Evolutionary conservation across 2,888 invertebrate species (phyloP), one percentile per base, ranked within the genome.

Genomic region (Himalopsyche anomala): DNA sequence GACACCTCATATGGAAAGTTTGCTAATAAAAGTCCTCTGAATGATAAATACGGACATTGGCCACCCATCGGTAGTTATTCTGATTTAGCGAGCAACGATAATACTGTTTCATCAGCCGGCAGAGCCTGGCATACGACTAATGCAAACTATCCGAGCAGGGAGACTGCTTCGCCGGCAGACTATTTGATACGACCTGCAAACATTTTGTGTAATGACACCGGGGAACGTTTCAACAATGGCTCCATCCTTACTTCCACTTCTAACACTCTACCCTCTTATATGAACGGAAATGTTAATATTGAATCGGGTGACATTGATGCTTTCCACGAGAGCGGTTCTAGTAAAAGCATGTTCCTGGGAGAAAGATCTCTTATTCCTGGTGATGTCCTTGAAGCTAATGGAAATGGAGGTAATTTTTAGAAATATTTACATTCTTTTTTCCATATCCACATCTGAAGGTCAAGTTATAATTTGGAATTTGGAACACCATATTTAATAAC

Each of bases 11-110:
- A 56, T 42, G 56, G 84, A 28, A 87, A 91, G 86, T 91, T 91
- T 88, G 91, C 91, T 86, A 91, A 91, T 89, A 92, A 92, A 88
- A 92, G 91, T 89, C 88, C 91, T 5, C 91, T 91, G 90, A 84
- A 84, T 36, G 89, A 89, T 84, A 85, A 88, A 28, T 92, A 91
- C 89, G 90, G 91, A 0, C 89, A 92, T 54, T 90, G 92, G 87
- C 92, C 92, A 5, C 92, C 92, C 0, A 91, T 92, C 51, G 88
- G 89, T 42, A 86, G 85, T 90, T 84, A 81, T 80, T 82, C 88
- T 9, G 87, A 88, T n/a, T 69, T 83, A 2, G 84, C 84, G 19
- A 80, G 82, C 51, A 83, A 81, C 45, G 88, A 88, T 17, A 42
- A 19, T n/a, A 4, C 55, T 5, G 62, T 51, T 11, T 82, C 85